Evolutionary conservation across 2,888 invertebrate genomes (phyloP).

Genomic region (Zelleria hepariella): DNA sequence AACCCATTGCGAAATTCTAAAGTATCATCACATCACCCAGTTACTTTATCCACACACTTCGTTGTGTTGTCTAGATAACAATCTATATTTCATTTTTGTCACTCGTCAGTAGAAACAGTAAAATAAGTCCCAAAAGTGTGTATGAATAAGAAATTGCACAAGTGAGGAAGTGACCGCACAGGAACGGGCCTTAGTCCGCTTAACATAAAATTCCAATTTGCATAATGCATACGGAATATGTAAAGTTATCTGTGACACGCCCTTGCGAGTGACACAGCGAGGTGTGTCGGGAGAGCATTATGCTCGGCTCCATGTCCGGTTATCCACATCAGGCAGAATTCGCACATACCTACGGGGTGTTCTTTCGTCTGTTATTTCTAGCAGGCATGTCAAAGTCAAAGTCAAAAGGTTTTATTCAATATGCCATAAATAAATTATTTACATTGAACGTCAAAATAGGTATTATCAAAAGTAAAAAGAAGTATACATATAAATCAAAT

Average conservation of each 20-base stretch:
- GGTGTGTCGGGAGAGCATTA: constrained; percentile 68
- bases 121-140: neutral
- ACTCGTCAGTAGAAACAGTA: too few species aligned
- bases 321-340: neutral
- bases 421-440: too few species aligned
- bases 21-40: too few species aligned
- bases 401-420: too few species aligned
- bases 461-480: too few species aligned
- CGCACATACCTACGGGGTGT: neutral
- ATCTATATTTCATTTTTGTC: neutral
- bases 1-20: too few species aligned
- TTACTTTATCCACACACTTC: too few species aligned
- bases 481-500: too few species aligned
- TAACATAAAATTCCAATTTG: constrained; percentile 70
- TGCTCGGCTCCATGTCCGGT: constrained; percentile 37
- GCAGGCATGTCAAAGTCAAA: too few species aligned
- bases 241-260: constrained; percentile 68
- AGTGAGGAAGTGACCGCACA: neutral
- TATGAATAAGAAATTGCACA: neutral
- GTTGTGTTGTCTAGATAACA: too few species aligned
- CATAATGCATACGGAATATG: constrained; percentile 71
- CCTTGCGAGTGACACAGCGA: constrained; percentile 62
- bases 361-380: too few species aligned
- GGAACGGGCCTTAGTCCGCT: constrained; percentile 28
- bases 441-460: too few species aligned